phyloP scores from a whole-genome alignment of 2,797 vertebrate genomes.

The Iguana delicatissima region DNA sequence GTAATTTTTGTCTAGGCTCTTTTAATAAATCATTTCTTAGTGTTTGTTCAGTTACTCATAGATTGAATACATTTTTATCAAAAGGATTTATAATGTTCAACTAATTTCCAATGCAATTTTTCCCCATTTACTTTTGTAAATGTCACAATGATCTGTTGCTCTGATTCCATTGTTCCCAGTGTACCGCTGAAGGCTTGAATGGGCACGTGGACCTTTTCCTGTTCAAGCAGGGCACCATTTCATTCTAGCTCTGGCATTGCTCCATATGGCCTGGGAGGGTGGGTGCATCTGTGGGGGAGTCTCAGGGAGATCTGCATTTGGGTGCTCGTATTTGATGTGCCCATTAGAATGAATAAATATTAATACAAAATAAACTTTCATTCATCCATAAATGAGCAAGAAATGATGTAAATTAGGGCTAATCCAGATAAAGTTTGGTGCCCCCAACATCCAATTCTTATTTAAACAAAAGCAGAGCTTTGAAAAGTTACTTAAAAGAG shows the following conservation, averaged over 20 bases:
- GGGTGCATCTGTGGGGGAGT: not conserved
- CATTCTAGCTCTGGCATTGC: not conserved
- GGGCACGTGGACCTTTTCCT: not conserved
- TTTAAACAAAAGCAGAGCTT: not conserved
- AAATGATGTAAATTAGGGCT: not conserved
- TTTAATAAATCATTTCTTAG: constrained; percentile 63
- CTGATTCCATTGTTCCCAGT: not conserved
- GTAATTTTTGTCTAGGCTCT: constrained; percentile 59
- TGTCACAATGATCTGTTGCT: not conserved
- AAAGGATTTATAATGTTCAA: constrained; percentile 24
- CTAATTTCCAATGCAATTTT: not conserved
- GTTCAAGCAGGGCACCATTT: not conserved
- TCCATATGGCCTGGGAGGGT: not conserved
- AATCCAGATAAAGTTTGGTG: not conserved
- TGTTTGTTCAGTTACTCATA: constrained; percentile 5
- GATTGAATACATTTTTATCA: constrained; percentile 46
- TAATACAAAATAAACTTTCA: not conserved
- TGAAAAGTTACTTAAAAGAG: not conserved
- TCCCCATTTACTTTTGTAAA: constrained; percentile 38
- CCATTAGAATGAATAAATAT: constrained; percentile 26
- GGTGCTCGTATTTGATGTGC: not conserved
- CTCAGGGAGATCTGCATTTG: not conserved
- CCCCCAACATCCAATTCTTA: not conserved
- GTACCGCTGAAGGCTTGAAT: not conserved
- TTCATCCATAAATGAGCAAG: constrained; percentile 6